Conservation (phyloP, 2,888 invertebrate genomes). For the Dusona sp. region DNA sequence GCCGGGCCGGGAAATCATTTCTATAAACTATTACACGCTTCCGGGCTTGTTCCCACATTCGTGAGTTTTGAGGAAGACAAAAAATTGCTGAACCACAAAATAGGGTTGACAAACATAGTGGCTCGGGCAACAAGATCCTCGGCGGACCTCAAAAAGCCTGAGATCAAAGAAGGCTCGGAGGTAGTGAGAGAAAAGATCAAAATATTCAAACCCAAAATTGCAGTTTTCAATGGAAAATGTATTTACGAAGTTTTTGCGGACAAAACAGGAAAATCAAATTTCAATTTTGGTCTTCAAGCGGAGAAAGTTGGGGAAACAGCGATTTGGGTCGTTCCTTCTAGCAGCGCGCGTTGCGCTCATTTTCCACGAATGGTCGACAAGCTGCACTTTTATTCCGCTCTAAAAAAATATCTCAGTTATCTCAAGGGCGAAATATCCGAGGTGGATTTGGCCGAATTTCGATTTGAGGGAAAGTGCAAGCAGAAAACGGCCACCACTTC, state of each 20-base stretch:
- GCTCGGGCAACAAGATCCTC: slow-evolving; percentile 81
- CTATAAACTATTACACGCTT: slow-evolving; percentile 81
- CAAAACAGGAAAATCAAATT: slow-evolving; percentile 73
- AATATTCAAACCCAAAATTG: slow-evolving; percentile 80
- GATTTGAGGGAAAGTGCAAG: slow-evolving; percentile 79
- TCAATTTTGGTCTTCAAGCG: slow-evolving; percentile 81
- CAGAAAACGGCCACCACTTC: slow-evolving; percentile 79
- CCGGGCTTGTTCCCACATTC: slow-evolving; percentile 76
- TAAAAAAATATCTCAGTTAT: slow-evolving; percentile 80
- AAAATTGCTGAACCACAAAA: slow-evolving; percentile 77
- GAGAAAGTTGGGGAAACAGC: slow-evolving; percentile 77
- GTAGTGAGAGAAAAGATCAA: slow-evolving; percentile 78
- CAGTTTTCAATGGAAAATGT: slow-evolving; percentile 83
- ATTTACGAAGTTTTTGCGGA: slow-evolving; percentile 81
- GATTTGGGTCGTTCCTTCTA: slow-evolving; percentile 83
- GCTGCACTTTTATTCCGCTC: slow-evolving; percentile 80
- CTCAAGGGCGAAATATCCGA: slow-evolving; percentile 78
- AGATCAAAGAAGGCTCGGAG: slow-evolving; percentile 80
- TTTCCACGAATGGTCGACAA: slow-evolving; percentile 83
- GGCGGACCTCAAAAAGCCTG: slow-evolving; percentile 79
- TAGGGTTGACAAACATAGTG: slow-evolving; percentile 83
- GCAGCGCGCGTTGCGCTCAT: slow-evolving; percentile 83
- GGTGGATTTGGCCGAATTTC: slow-evolving; percentile 77
- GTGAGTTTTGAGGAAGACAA: slow-evolving; percentile 80
- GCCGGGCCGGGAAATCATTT: slow-evolving; percentile 84